Evolutionary conservation across 2,888 invertebrate genomes (phyloP), one percentile per base, ranked within the genome.

Genomic region (Gandaritis pyraliata): DNA sequence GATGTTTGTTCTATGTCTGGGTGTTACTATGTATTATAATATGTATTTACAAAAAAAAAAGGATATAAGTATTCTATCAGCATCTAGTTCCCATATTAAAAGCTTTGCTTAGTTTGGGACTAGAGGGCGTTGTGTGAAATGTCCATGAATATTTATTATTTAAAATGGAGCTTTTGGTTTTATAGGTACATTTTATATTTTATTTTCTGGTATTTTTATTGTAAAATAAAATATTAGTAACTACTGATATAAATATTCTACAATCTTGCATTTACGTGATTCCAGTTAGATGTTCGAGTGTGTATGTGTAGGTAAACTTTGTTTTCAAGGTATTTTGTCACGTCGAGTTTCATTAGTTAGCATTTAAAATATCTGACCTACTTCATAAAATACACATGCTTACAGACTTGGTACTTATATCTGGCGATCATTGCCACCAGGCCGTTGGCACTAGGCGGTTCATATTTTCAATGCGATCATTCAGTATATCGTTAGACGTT

Each of bases 391-490:
- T 61, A 73, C 69, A 76, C 78, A 71, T 70, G 69, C 72, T 74
- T 75, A 16, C 11, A 52, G 48, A 48, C 33, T 45, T 16, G 23
- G 46, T 63, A 47, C 71, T 65, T 63, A 68, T 68, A 72, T 77
- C 69, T 72, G 76, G 78, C 78, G 79, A 82, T 81, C 81, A 78
- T 79, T 81, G 76, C 83, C 81, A 81, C 80, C 78, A 80, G 81
- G 81, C 75, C 81, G 78, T 80, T 83, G 83, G 81, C 83, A 80
- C 41, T 81, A 77, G 75, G 77, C 72, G 76, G 76, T 72, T 70
- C 75, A 69, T 76, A 78, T 82, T 82, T 82, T 78, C 78, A 78
- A 79, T 77, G 73, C 70, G 71, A 77, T 75, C 77, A 76, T 70
- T 73, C 77, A 80, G 80, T 81, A 77, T 75, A 72, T 77, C 76